Evolutionary conservation across 2,888 invertebrate species (phyloP), one percentile per base, ranked within the genome.

Genomic region (Rhingia rostrata): DNA sequence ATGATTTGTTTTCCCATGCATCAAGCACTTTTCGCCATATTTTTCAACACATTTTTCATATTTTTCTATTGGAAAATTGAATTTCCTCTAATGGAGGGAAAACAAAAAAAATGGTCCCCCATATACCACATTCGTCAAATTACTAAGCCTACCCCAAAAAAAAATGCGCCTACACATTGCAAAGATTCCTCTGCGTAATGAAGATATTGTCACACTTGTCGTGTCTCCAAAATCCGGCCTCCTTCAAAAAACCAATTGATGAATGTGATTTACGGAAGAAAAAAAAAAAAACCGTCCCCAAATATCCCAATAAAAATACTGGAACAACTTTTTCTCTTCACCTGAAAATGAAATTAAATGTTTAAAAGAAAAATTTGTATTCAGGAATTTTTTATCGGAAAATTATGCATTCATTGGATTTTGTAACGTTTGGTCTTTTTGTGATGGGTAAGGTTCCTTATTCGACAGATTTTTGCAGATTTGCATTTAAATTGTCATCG

Each of bases 401-500:
- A 74, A 81, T 81, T 81, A 81, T 81, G 74, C 81, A 83, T 79
- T 79, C 83, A 69, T 75, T 66, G 58, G 66, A 70, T 81, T 60
- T 41, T 60, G 10, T 54, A 49, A 60, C 41, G 51, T 73, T 69
- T 41, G 22, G 7, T 41, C 54, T 54, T 45, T 33, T 39, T 10
- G n/a, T 32, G 6, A n/a, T 45, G 14, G 3, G 47, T 39, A 66
- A 37, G 56, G 61, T 61, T 69, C 35, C 56, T 56, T 69, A n/a
- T 45, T 45, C 39, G 9, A 39, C 22, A 67, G 73, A 58, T 64
- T 70, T 83, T 83, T 51, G 79, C 79, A 79, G 69, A 83, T 83
- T 83, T 83, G 69, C 83, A 83, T 83, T 83, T 83, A 83, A 83
- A 83, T 83, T 69, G 73, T 83, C 79, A 79, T 43, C 45, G 64